A percentile compares a stretch with the other conserved stretches of the same genome.
phyloP scores from a whole-genome alignment of 2,797 vertebrate species.

The Lates japonicus region DNA sequence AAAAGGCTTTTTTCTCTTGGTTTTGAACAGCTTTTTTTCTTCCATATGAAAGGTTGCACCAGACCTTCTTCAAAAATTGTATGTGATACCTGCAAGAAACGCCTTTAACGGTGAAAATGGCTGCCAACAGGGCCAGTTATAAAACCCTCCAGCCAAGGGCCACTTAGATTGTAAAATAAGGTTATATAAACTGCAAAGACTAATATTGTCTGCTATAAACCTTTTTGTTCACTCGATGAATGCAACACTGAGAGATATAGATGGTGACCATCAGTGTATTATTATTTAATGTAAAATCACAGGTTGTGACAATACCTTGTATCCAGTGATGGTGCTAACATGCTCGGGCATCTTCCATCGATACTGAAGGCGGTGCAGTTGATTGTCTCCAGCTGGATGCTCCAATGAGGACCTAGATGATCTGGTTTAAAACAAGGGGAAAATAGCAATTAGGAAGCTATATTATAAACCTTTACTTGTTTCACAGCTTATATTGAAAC shows the following conservation, averaged over 20 bases:
- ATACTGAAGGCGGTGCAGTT: slow-evolving; percentile 94
- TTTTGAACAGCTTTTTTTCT: neutral
- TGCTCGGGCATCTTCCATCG: slow-evolving; percentile 94
- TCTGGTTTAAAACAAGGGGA: slow-evolving; percentile 78
- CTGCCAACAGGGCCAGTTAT: neutral
- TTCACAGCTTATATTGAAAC: neutral
- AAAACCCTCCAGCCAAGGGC: neutral
- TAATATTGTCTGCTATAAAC: no score
- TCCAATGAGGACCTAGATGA: slow-evolving; percentile 91
- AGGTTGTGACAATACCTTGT: slow-evolving; percentile 86
- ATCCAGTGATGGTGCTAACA: slow-evolving; percentile 88
- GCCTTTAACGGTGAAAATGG: neutral
- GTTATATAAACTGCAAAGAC: neutral
- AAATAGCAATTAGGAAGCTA: neutral
- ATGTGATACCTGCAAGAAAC: neutral
- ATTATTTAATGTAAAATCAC: neutral
- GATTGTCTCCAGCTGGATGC: slow-evolving; percentile 89
- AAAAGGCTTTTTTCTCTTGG: neutral
- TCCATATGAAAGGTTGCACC: neutral
- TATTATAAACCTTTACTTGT: no score
- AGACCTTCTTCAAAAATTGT: neutral
- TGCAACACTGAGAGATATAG: neutral
- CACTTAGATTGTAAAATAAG: neutral
- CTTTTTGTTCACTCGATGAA: no score
- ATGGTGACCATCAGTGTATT: neutral